These are phyloP conservation scores for Mythimna impura DNA, from an alignment of 2,888 invertebrate genomes.

Conservation along the genomic window DNA sequence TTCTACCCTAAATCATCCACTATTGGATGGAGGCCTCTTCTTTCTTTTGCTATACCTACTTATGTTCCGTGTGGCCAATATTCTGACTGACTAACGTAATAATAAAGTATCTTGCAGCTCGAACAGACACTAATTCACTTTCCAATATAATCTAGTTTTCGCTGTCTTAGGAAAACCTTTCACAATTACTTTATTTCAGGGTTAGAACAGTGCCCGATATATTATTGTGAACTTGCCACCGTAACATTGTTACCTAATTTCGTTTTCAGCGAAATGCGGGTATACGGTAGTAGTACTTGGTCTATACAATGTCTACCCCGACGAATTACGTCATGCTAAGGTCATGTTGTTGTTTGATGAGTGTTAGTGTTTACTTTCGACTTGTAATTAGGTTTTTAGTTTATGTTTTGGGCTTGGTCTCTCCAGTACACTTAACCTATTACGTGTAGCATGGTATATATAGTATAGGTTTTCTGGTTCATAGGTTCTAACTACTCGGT, in stretches of 20 bases:
- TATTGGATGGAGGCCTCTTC: background rate
- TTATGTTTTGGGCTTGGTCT: background rate
- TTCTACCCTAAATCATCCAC: background rate
- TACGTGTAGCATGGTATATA: too few relatives aligned
- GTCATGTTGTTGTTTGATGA: conserved; percentile 27
- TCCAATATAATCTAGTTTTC: conserved; percentile 20
- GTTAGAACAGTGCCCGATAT: conserved; percentile 31
- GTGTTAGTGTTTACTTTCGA: conserved; percentile 17
- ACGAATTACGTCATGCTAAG: conserved; percentile 47
- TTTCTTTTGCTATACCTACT: background rate
- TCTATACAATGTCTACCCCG: conserved; percentile 32
- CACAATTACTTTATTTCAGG: conserved; percentile 9
- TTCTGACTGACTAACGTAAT: too few relatives aligned
- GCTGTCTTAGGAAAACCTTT: conserved; percentile 22
- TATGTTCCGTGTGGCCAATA: background rate
- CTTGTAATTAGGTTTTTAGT: background rate
- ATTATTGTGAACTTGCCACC: conserved; percentile 12
- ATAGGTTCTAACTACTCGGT: too few relatives aligned
- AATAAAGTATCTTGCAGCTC: background rate
- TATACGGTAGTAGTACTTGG: conserved; percentile 11
- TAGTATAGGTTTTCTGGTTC: too few relatives aligned
- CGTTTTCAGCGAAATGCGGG: conserved; percentile 19
- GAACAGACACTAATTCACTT: background rate
- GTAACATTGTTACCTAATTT: conserved; percentile 42
- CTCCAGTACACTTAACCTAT: background rate